phyloP scores from a whole-genome alignment of 2,797 vertebrate genomes.

The Rhabdomys pumilio region DNA sequence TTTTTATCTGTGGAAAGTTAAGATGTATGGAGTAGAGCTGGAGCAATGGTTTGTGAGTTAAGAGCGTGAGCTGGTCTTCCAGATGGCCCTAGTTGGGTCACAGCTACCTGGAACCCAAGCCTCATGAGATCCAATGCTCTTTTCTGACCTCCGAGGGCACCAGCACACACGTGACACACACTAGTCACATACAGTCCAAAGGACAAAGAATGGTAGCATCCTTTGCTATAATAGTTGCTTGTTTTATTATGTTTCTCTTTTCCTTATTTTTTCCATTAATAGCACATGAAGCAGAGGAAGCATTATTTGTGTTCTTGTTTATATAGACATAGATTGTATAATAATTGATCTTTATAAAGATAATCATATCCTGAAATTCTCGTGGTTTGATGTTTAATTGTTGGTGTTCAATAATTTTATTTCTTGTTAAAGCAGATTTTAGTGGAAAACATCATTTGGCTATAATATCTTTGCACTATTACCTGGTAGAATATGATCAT shows the following conservation, averaged over 20 bases:
- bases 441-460: constrained; percentile 28
- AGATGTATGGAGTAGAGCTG: not conserved
- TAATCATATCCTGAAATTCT: not conserved
- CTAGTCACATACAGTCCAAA: not conserved
- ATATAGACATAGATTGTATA: not conserved
- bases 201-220: not conserved
- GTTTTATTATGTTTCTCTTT: not conserved
- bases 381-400: constrained; percentile 49
- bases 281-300: constrained; percentile 13
- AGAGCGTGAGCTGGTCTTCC: not conserved
- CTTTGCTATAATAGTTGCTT: not conserved
- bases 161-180: not conserved
- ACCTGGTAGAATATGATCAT: constrained; percentile 2
- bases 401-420: not conserved
- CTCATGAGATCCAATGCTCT: not conserved
- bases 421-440: constrained; percentile 47
- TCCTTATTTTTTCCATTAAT: not conserved
- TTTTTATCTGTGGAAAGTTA: constrained; percentile 17
- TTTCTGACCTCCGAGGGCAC: not conserved
- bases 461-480: not conserved
- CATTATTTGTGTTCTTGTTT: not conserved
- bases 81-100: not conserved
- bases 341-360: constrained; percentile 4
- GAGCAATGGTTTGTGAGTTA: no score
- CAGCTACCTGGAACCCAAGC: not conserved